Base-by-base conservation (phyloP, 2,888 invertebrate species). In the Oligia strigilis region DNA sequence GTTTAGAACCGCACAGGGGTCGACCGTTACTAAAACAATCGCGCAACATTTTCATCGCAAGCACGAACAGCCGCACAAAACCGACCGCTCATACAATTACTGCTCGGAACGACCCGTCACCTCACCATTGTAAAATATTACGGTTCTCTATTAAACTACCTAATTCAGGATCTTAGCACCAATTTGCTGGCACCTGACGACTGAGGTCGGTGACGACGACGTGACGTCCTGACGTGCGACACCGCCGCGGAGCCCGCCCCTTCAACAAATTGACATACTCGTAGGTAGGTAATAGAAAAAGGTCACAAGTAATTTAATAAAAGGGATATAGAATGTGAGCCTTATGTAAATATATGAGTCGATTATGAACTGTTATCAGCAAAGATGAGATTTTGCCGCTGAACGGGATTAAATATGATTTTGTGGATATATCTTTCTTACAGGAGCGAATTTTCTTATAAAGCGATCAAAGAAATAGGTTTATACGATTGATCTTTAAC, bases 221-320 rank as follows among this genome's bases (percentile, higher is more conserved):
- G 73, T 66, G 40, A 80, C 23, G 64, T 29, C n/a, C 75, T 69
- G 29, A 80, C 65, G 46, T n/a, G 71, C 46, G 23, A 13, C 65
- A 69, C 66, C 55, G 76, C 75, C n/a, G 46, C 40, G 49, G 13
- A n/a, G 43, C 43, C 40, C 43, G 75, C 43, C 65, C 75, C 71
- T 80, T 72, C 65, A 43, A 49, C 46, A 82, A 81, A 83, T 80
- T 66, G 52, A 62, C 76, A 64, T 29, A 46, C 46, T 11, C 46
- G 46, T 46, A 62, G 5, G 46, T 46, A 62, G 5, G 65, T 78
- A 81, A 85, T 80, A 78, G 81, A 83, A 81, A 88, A 89, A 83
- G 87, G 81, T 83, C 85, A 78, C 81, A 82, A 81, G 78, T 81
- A 69, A 88, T 85, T 85, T 71, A 85, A 82, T 84, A 85, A 86